phyloP scores from a whole-genome alignment of 2,113 vertebrate species.

The Malurus cyaneus region DNA sequence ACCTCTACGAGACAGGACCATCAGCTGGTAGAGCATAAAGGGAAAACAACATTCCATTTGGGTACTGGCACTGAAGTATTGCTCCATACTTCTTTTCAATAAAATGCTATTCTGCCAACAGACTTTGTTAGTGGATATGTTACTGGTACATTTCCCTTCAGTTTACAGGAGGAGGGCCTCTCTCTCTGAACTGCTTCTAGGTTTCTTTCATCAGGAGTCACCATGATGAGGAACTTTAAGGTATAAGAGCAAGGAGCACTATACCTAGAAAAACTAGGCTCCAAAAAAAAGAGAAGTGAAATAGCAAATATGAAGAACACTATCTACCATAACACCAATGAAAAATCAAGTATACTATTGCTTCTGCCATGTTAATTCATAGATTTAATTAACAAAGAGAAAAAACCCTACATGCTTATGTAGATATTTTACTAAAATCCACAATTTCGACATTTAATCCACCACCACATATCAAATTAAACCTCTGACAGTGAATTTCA shows the following conservation, averaged over 20 bases:
- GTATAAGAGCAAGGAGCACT: neutral
- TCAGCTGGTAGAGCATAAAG: neutral
- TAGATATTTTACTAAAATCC: neutral
- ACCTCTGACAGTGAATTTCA: neutral
- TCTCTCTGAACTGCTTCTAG: conserved; percentile 36
- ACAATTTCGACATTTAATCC: neutral
- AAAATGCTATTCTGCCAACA: neutral
- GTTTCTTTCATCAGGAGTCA: conserved; percentile 23
- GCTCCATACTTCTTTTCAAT: neutral
- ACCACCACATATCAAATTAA: neutral
- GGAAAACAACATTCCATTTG: neutral
- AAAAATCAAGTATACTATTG: neutral
- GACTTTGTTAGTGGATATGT: neutral
- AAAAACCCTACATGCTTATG: rapidly evolving
- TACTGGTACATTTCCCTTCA: neutral
- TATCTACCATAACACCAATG: neutral
- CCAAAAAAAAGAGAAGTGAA: neutral
- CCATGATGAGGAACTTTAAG: neutral
- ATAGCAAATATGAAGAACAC: neutral
- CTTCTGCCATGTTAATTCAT: neutral
- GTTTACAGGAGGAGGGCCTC: neutral
- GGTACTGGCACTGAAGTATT: neutral
- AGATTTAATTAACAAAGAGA: neutral
- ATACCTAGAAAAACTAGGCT: neutral
- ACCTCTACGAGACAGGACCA: neutral